phyloP scores from a whole-genome alignment of 2,888 invertebrate genomes.

The Odontomyia ornata region DNA sequence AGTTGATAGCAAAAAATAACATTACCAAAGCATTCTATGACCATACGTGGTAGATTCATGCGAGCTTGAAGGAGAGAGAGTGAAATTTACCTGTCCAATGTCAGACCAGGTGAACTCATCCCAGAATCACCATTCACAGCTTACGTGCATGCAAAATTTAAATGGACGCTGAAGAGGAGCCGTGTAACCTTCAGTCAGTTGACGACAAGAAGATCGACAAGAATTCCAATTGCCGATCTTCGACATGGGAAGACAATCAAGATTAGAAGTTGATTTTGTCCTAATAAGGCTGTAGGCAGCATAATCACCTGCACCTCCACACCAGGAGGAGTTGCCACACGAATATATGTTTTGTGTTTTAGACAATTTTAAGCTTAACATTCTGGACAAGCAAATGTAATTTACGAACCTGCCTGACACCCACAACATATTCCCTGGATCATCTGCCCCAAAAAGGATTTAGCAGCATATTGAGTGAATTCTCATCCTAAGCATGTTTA shows the following conservation, averaged over 20 bases:
- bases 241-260: slow-evolving; percentile 42
- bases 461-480: too few relatives aligned
- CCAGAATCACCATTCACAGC: not conserved
- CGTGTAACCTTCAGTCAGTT: slow-evolving; percentile 40
- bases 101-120: slow-evolving; percentile 35
- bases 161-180: not conserved
- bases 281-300: slow-evolving; percentile 40
- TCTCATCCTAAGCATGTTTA: too few relatives aligned
- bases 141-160: not conserved
- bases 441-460: not conserved
- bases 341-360: too few relatives aligned
- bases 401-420: too few relatives aligned
- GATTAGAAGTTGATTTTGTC: slow-evolving; percentile 47
- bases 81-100: slow-evolving; percentile 40
- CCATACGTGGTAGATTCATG: not conserved
- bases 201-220: slow-evolving; percentile 48
- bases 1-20: slow-evolving; percentile 10
- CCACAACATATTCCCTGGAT: not conserved
- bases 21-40: not conserved
- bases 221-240: slow-evolving; percentile 47
- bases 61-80: slow-evolving; percentile 23
- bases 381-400: too few relatives aligned
- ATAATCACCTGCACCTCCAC: slow-evolving; percentile 35
- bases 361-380: too few relatives aligned
- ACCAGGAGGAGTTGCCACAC: not conserved